Evolutionary conservation across 1,140 invertebrate genomes (phyloP), one percentile per base, ranked within the genome.

Genomic region (Saccostrea echinata): DNA sequence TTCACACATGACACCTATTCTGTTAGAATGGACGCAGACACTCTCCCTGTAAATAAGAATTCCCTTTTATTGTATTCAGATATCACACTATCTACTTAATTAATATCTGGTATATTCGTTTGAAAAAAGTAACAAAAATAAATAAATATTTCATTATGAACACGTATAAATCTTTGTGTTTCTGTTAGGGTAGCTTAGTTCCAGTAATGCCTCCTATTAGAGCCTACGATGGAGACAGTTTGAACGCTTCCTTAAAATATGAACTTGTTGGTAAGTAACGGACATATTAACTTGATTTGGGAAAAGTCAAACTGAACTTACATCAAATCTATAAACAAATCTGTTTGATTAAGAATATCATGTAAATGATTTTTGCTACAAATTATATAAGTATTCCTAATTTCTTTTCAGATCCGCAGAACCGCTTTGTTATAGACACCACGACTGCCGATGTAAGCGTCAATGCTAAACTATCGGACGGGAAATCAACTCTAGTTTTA

Each of bases 251-350:
- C 24, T 83, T 91, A 12, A 53, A 61, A 11, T 91, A 91, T 53
- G 90, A 90, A 24, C 83, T 91, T 52, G 84, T 89, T 43, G 91
- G 91, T 91, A 86, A 87, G 89, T 86, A 30, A 33, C 30, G 16
- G 11, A 33, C 55, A 33, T 3, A 11, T 30, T 84, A 27, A 2
- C 51, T 57, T 1, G 24, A 53, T 0, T 43, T 16, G 18, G 12
- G 43, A 43, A 64, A 53, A 18, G 24, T 13, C 30, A 8, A n/a
- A 6, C 9, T 43, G 43, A 43, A 43, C 43, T 3, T 43, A 6
- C 6, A 43, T 43, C 43, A 4, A 43, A 43, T 43, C 9, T 43
- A 43, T 9, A 43, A 43, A 43, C 4, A 43, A 43, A 43, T 43
- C 9, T 43, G 43, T 43, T 9, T 43, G 43, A 43, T 43, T 43